A percentile compares a stretch with the other conserved stretches of the same genome.
Conservation (phyloP, 2,888 invertebrate genomes). For the Tiliacea aurago region DNA sequence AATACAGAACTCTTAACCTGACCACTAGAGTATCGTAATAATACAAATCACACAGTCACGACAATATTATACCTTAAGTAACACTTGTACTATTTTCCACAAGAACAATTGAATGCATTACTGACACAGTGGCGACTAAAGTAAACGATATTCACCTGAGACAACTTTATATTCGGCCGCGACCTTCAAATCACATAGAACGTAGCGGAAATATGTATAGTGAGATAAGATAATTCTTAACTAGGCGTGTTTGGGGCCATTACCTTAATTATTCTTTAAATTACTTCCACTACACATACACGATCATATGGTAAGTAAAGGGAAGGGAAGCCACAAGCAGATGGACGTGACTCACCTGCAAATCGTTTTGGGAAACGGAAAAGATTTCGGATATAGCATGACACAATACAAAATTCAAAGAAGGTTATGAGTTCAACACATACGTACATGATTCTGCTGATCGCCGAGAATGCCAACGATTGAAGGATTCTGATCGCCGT, state of each 20-base stretch:
- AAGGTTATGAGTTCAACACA: slow-evolving; percentile 53
- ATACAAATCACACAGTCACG: slow-evolving; percentile 72
- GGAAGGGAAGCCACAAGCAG: slow-evolving; percentile 59
- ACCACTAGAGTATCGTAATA: slow-evolving; percentile 62
- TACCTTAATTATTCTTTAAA: slow-evolving; percentile 53
- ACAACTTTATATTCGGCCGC: slow-evolving; percentile 72
- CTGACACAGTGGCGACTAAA: slow-evolving; percentile 63
- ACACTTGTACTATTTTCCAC: slow-evolving; percentile 40
- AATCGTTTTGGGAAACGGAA: slow-evolving; percentile 63
- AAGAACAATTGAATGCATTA: slow-evolving; percentile 53
- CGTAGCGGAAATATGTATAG: slow-evolving; percentile 65
- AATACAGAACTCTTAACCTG: slow-evolving; percentile 60
- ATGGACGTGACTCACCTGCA: slow-evolving; percentile 67
- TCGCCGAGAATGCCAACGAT: slow-evolving; percentile 90
- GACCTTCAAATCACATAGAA: slow-evolving; percentile 74
- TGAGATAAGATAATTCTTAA: slow-evolving; percentile 83
- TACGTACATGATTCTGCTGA: slow-evolving; percentile 89
- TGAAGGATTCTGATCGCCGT: slow-evolving; percentile 85
- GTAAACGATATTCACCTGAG: slow-evolving; percentile 77
- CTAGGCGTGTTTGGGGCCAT: slow-evolving; percentile 62
- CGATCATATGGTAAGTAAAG: slow-evolving; percentile 40
- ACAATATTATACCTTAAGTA: slow-evolving; percentile 52
- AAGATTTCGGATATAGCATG: slow-evolving; percentile 52
- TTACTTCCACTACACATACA: slow-evolving; percentile 31
- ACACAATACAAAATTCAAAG: slow-evolving; percentile 55